Evolutionary conservation across 2,888 invertebrate species (phyloP).

Genomic region (Nyleta sp.): DNA sequence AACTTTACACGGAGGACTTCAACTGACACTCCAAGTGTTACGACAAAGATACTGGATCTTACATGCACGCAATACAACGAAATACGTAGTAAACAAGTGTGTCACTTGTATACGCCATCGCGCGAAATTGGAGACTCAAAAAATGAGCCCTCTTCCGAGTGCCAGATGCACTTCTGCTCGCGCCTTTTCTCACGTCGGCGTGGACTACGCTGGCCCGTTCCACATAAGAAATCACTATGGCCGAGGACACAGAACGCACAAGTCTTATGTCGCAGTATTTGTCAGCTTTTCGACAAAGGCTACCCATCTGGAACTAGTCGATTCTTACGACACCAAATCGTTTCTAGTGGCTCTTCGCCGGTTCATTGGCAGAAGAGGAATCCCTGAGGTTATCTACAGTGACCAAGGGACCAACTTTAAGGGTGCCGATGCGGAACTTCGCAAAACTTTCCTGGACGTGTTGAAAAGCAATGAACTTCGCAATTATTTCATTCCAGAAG

Average conservation of each 20-base stretch:
- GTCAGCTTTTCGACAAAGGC: too few relatives aligned
- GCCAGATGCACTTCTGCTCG: not conserved
- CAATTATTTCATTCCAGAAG: not conserved
- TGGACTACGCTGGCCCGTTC: conserved; percentile 8
- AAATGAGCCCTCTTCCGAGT: not conserved
- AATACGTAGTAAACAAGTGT: conserved; percentile 5
- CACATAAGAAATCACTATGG: too few relatives aligned
- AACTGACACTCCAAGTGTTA: not conserved
- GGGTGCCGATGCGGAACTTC: not conserved
- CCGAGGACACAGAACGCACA: not conserved
- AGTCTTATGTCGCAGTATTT: not conserved
- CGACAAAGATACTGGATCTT: not conserved
- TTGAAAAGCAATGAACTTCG: too few relatives aligned
- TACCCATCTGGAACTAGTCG: too few relatives aligned
- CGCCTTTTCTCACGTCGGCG: not conserved
- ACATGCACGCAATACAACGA: not conserved
- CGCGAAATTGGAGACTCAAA: not conserved
- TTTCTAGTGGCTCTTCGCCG: too few relatives aligned
- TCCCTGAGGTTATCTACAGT: too few relatives aligned
- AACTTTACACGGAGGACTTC: not conserved
- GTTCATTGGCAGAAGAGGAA: too few relatives aligned
- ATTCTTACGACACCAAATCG: too few relatives aligned
- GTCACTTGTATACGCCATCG: not conserved
- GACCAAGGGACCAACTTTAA: not conserved
- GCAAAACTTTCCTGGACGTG: too few relatives aligned